These are phyloP conservation scores for Todiramphus saurophagus DNA, from an alignment of 2,113 vertebrate species.

Conservation along the genomic window DNA sequence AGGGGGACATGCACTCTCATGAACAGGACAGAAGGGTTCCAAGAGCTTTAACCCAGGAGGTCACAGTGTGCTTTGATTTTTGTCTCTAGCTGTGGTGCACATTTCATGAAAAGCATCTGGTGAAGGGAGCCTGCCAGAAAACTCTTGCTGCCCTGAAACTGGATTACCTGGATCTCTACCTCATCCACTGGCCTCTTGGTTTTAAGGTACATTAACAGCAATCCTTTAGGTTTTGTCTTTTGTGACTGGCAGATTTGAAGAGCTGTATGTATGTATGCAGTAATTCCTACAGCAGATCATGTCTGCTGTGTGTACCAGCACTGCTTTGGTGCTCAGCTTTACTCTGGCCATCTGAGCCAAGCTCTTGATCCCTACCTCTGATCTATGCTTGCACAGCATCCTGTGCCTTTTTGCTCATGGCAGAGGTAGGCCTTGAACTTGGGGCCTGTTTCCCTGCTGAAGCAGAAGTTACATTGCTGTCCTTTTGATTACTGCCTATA, in stretches of 20 bases:
- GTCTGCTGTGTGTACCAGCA: neutral
- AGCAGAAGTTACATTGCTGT: neutral
- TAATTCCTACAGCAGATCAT: neutral
- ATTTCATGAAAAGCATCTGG: conserved; percentile 82
- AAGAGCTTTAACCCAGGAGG: neutral
- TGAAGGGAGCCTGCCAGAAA: conserved; percentile 84
- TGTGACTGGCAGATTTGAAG: neutral
- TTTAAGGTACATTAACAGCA: conserved; percentile 79
- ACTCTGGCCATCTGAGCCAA: neutral
- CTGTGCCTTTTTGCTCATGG: neutral
- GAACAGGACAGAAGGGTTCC: neutral
- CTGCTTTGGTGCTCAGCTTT: neutral
- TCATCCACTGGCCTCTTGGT: conserved; percentile 91
- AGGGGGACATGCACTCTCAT: neutral
- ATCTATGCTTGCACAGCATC: neutral
- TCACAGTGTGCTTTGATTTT: neutral
- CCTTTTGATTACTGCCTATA: neutral
- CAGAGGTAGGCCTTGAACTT: neutral
- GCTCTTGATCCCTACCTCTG: neutral
- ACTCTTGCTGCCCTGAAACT: conserved; percentile 85
- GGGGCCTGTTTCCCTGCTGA: neutral
- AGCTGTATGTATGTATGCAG: too few relatives aligned
- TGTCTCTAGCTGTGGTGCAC: conserved; percentile 88
- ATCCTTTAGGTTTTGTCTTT: neutral
- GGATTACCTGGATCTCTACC: conserved; percentile 92